Evolutionary conservation across 1,140 invertebrate species (phyloP).

Genomic region (Pseudomyrmex cubaensis): DNA sequence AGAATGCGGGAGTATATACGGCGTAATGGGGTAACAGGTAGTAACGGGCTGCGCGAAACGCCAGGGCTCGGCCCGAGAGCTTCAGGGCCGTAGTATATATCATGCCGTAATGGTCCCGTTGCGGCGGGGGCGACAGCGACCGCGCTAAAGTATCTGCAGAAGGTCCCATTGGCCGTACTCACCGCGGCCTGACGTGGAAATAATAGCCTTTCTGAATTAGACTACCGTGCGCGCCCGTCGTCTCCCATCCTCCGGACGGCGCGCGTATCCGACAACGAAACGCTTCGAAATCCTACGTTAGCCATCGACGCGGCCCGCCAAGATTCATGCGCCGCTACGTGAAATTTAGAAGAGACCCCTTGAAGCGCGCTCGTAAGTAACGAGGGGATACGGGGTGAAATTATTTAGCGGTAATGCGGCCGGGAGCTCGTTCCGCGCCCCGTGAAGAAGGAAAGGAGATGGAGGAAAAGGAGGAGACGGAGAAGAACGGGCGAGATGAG

Average conservation of each 20-base stretch:
- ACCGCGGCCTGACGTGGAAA: conserved; percentile 66
- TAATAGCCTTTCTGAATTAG: conserved; percentile 73
- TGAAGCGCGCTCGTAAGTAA: conserved; percentile 48
- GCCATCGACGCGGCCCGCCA: conserved; percentile 43
- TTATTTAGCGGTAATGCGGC: conserved; percentile 60
- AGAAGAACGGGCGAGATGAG: conserved; percentile 7
- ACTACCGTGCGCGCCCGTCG: conserved; percentile 24
- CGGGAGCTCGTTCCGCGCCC: conserved; percentile 1
- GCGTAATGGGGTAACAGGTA: conserved; percentile 78
- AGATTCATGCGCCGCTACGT: conserved; percentile 33
- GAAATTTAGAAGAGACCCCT: conserved; percentile 51
- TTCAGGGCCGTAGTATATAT: conserved; percentile 77
- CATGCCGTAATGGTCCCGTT: conserved; percentile 80
- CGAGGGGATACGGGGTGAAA: conserved; percentile 50
- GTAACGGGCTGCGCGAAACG: conserved; percentile 45
- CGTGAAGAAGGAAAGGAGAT: too few relatives aligned
- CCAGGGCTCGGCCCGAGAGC: conserved; percentile 61
- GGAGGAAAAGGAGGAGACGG: too few relatives aligned
- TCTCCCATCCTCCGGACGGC: too few relatives aligned
- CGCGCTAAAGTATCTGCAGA: conserved; percentile 74
- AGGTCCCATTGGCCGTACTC: conserved; percentile 52
- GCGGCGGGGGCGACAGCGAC: conserved; percentile 71
- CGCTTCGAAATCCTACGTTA: conserved; percentile 39
- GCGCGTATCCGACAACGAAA: conserved; percentile 24
- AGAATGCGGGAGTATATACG: conserved; percentile 68